Evolutionary conservation across 1,140 invertebrate genomes (phyloP).

Genomic region (Contarinia nasturtii): DNA sequence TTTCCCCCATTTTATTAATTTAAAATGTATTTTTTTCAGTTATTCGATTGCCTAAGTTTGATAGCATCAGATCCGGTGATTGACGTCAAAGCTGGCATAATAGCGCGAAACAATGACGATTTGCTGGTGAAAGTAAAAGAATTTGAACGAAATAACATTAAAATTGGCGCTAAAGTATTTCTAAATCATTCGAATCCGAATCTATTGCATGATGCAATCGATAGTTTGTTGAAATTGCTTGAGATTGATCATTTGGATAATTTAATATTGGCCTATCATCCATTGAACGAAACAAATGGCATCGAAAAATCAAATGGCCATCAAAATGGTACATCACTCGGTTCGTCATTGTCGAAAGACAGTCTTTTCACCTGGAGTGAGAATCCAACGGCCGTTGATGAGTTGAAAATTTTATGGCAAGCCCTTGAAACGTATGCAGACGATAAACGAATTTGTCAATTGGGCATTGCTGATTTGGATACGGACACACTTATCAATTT

Average conservation of each 20-base stretch:
- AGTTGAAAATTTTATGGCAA: slow-evolving; percentile 36
- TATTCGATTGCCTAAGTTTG: slow-evolving; percentile 50
- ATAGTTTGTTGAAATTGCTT: slow-evolving; percentile 14
- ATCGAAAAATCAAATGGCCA: neutral
- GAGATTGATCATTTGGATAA: slow-evolving; percentile 20
- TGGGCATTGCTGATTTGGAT: slow-evolving; percentile 82
- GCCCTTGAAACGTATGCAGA: slow-evolving; percentile 13
- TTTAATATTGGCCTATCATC: slow-evolving; percentile 21
- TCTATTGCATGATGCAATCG: slow-evolving; percentile 13
- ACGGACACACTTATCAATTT: slow-evolving; percentile 55
- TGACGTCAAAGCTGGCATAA: slow-evolving; percentile 17
- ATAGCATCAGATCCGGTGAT: slow-evolving; percentile 24
- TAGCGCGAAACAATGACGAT: slow-evolving; percentile 31
- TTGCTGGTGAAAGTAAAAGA: slow-evolving; percentile 34
- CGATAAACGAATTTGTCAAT: slow-evolving; percentile 33
- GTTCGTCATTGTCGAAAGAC: neutral
- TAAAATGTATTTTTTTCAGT: slow-evolving; percentile 31
- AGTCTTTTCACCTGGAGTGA: slow-evolving; percentile 14
- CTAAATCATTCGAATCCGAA: slow-evolving; percentile 26
- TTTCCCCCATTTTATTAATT: too few relatives aligned
- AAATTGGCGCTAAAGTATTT: slow-evolving; percentile 44
- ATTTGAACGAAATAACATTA: slow-evolving; percentile 36
- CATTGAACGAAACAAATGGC: slow-evolving; percentile 7
- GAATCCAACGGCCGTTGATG: slow-evolving; percentile 26
- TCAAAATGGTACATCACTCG: neutral